Evolutionary conservation across 2,113 vertebrate genomes (phyloP), one percentile per base, ranked within the genome.

Genomic region (Calcarius ornatus): DNA sequence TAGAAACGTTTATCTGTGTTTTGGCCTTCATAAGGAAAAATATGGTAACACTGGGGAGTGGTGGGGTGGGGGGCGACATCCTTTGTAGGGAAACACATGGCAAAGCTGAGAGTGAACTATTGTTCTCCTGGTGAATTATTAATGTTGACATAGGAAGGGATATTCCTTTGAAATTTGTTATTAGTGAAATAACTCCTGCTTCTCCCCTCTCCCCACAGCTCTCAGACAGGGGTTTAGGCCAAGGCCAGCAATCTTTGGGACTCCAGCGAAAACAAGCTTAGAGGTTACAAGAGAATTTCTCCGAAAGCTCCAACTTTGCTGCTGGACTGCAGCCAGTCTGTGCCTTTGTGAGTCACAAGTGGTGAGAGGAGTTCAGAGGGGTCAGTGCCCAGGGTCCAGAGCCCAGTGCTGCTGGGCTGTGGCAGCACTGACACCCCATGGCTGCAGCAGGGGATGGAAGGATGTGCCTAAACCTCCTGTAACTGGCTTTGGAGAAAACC

Each of bases 401-500:
- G 50, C 25, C 50, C 50, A 28, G 23, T 8, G 23, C 23, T 0
- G 6, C 64, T 65, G 77, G 45, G 23, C 68, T 14, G 63, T 21
- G 42, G 45, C 38, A 38, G 54, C 60, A 5, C 11, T 1, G 0
- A 23, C 33, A 35, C 5, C n/a, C 45, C 3, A 5, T 0, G 0
- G 43, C 71, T 63, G 25, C 68, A n/a, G 31, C 53, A 47, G 37
- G 69, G 15, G 9, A 54, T 11, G 35, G 64, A 66, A 48, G 68
- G 35, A 70, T 27, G 50, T 31, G 61, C 33, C 30, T 9, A 45
- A 28, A 11, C 70, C 28, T 69, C 45, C 33, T 69, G 35, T 37
- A 61, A 37, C 1, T 81, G 31, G 50, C n/a, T 91, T 61, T 72
- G 81, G n/a, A 81, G 64, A 13, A 61, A 81, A 59, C 19, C 35